Conservation (phyloP, 2,888 invertebrate genomes). For the Hyalella azteca region DNA sequence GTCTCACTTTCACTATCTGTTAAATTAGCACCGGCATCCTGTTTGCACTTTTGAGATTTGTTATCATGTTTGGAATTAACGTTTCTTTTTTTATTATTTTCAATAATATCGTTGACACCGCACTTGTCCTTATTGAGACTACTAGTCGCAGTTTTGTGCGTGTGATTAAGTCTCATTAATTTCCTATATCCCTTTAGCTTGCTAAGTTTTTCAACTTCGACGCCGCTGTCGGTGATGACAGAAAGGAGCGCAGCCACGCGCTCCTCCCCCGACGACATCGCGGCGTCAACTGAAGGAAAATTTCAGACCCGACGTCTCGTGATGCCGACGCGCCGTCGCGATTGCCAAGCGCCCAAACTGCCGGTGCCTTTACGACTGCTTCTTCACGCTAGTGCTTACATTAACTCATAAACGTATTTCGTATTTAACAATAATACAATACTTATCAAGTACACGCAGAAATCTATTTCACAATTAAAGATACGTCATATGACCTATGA, state of each 20-base stretch:
- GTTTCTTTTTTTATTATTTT: background rate
- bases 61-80: background rate
- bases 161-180: slow-evolving; percentile 34
- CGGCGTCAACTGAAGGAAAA: slow-evolving; percentile 41
- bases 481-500: too few relatives aligned
- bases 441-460: too few relatives aligned
- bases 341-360: too few relatives aligned
- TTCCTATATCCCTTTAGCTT: slow-evolving; percentile 41
- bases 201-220: slow-evolving; percentile 40
- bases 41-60: background rate
- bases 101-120: too few relatives aligned
- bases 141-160: slow-evolving; percentile 1
- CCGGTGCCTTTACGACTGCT: too few relatives aligned
- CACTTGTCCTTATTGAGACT: background rate
- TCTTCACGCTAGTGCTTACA: too few relatives aligned
- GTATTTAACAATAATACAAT: too few relatives aligned
- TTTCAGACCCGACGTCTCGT: too few relatives aligned
- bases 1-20: slow-evolving; percentile 35
- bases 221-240: slow-evolving; percentile 41
- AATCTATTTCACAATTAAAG: too few relatives aligned
- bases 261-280: slow-evolving; percentile 50
- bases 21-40: too few relatives aligned
- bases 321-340: too few relatives aligned
- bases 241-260: slow-evolving; percentile 47
- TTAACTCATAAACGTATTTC: too few relatives aligned